Conservation (phyloP, 2,797 vertebrate genomes). For the Pteropus rufus region DNA sequence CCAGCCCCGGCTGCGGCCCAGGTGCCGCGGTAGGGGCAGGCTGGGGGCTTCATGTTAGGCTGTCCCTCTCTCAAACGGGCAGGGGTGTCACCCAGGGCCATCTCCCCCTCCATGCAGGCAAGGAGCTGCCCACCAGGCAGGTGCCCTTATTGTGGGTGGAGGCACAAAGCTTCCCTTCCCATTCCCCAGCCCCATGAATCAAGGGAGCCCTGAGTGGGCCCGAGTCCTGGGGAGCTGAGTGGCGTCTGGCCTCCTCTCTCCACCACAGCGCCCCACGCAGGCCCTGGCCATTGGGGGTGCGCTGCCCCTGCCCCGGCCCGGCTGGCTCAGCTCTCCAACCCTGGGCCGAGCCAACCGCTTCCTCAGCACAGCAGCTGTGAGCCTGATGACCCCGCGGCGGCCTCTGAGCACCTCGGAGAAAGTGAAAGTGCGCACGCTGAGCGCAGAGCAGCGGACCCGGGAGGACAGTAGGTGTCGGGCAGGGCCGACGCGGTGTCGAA, state of each 20-base stretch:
- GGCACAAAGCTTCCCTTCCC: background rate
- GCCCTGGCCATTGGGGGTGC: conserved; percentile 91
- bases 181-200: background rate
- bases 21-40: conserved; percentile 79
- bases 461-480: conserved; percentile 93
- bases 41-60: background rate
- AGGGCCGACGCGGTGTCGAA: accelerated
- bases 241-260: conserved; percentile 47
- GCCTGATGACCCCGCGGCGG: conserved; percentile 95
- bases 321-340: conserved; percentile 97
- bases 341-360: conserved; percentile 96
- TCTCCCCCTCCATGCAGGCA: background rate
- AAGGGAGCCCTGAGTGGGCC: background rate
- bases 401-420: conserved; percentile 91
- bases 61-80: background rate
- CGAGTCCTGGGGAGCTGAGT: background rate
- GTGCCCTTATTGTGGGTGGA: background rate
- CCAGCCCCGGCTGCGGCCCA: conserved; percentile 86
- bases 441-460: conserved; percentile 93
- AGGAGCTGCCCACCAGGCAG: background rate
- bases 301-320: conserved; percentile 91
- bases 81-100: background rate
- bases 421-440: conserved; percentile 93
- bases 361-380: conserved; percentile 95
- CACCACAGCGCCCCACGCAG: conserved; percentile 88